Evolutionary conservation across 1,140 invertebrate species (phyloP).

Genomic region (Oryzaephilus surinamensis): DNA sequence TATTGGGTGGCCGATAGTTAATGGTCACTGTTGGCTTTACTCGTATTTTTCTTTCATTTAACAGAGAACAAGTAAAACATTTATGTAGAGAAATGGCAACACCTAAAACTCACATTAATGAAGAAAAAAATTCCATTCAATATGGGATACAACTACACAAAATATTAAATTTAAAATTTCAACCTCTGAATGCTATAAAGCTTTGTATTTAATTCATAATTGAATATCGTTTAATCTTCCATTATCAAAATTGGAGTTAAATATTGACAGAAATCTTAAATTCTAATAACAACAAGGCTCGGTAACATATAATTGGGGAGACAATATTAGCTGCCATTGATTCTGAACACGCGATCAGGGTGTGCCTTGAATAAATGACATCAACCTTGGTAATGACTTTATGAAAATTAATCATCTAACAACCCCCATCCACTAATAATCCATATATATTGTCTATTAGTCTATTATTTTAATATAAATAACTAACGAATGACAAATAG

Average conservation of each 20-base stretch:
- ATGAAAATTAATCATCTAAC: conserved; percentile 27
- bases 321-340: conserved; percentile 29
- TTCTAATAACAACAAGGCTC: conserved; percentile 21
- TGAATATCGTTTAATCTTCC: conserved; percentile 27
- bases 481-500: too few species aligned
- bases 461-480: too few species aligned
- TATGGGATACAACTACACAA: too few species aligned
- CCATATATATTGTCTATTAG: conserved; percentile 10
- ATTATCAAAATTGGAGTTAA: too few species aligned
- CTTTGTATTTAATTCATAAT: too few species aligned
- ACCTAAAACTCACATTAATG: conserved; percentile 2
- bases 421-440: conserved; percentile 7
- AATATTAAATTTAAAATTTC: too few species aligned
- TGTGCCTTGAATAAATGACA: conserved; percentile 23
- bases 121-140: not conserved
- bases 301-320: conserved; percentile 24
- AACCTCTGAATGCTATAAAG: too few species aligned
- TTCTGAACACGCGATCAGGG: conserved; percentile 27
- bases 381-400: conserved; percentile 23
- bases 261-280: conserved; percentile 32
- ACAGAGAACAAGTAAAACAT: too few species aligned
- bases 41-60: too few species aligned
- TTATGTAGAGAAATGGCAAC: too few species aligned
- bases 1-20: too few species aligned
- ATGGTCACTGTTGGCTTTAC: too few species aligned